Conservation (phyloP, 2,888 invertebrate genomes). For the Apomyelois bistriatella region DNA sequence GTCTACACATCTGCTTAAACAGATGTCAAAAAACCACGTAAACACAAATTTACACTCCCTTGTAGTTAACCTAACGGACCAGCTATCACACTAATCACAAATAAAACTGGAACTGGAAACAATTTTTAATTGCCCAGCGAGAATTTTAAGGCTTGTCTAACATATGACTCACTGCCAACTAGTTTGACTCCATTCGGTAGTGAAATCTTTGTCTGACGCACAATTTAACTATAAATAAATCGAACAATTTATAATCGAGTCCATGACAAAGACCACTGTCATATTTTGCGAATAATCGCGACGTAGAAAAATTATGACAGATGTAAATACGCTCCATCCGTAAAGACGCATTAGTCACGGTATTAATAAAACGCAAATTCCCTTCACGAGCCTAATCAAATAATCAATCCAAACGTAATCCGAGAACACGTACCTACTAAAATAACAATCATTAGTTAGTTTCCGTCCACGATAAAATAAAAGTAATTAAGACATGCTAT, state of each 20-base stretch:
- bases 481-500: slow-evolving; percentile 53
- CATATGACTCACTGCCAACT: slow-evolving; percentile 49
- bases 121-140: slow-evolving; percentile 54
- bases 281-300: slow-evolving; percentile 69
- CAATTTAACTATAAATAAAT: slow-evolving; percentile 48
- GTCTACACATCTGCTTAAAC: slow-evolving; percentile 46
- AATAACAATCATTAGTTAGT: slow-evolving; percentile 46
- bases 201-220: slow-evolving; percentile 39
- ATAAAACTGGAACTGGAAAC: slow-evolving; percentile 51
- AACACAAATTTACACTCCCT: slow-evolving; percentile 47
- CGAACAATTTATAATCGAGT: slow-evolving; percentile 55
- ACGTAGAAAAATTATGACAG: slow-evolving; percentile 79
- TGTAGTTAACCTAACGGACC: slow-evolving; percentile 45
- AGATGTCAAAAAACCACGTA: slow-evolving; percentile 46
- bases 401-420: slow-evolving; percentile 56
- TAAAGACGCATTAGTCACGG: slow-evolving; percentile 63
- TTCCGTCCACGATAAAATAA: slow-evolving; percentile 39
- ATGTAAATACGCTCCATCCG: slow-evolving; percentile 54
- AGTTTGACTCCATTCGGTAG: slow-evolving; percentile 45
- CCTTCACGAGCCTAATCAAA: slow-evolving; percentile 45
- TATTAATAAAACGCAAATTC: slow-evolving; percentile 65
- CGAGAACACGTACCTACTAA: slow-evolving; percentile 42
- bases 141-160: slow-evolving; percentile 40
- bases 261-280: slow-evolving; percentile 65
- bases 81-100: slow-evolving; percentile 45